Base-by-base conservation (phyloP, 2,888 invertebrate species). In the Caenorhabditis virilis region DNA sequence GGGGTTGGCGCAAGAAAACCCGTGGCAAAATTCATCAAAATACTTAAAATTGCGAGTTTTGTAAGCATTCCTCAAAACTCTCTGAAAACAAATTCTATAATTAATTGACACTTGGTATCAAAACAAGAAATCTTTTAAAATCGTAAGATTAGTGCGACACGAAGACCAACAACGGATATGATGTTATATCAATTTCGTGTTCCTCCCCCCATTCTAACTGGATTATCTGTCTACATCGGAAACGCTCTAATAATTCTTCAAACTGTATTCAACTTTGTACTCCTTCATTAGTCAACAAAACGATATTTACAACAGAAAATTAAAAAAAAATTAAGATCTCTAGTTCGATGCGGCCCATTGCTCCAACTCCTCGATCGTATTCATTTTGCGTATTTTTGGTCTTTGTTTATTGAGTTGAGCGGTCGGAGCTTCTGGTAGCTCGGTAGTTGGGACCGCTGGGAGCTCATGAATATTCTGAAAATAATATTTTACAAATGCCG, bases 321-420 rank as follows among this genome's bases (percentile, higher is more conserved):
- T 15, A n/a, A n/a, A n/a, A n/a, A 36, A n/a, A 36, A 30, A 30
- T 30, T 30, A 7, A 38, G 41, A n/a, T n/a, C n/a, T n/a, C 69
- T 45, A 74, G 49, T 75, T 69, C 23, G 75, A 66, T 30, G 75
- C 72, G 41, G 75, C 75, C 75, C 75, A 75, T 36, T 69, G 57
- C 52, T 75, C 71, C 63, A 75, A 46, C 46, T 72, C 75, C 41
- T 66, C 64, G 67, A 75, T 69, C 36, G 71, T 66, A 41, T 65
- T 55, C 63, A 64, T 61, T 36, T 62, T 62, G 13, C 66, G 61
- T 39, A 66, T 46, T 50, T 66, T 66, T n/a, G 52, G 53, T 23
- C 61, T 49, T 13, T 48, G 41, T 27, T 43, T 48, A 9, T 48
- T 61, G 36, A 63, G 18, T 16, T 54, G 63, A 43, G 51, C 60